phyloP scores from a whole-genome alignment of 1,140 invertebrate genomes.

The Eumaeus atala region DNA sequence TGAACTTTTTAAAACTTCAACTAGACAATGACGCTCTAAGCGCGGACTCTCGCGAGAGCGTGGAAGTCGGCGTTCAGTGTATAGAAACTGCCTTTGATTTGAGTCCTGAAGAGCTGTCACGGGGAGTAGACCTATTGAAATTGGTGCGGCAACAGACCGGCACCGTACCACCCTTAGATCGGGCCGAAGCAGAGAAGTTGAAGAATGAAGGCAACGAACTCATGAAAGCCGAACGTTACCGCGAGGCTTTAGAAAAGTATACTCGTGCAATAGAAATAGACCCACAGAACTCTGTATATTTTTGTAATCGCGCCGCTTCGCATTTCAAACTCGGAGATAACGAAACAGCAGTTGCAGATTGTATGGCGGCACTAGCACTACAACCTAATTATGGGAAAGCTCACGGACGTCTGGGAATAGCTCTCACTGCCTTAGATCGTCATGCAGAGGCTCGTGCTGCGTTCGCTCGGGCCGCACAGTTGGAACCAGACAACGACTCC shows the following conservation, averaged over 20 bases:
- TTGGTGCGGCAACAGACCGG: slow-evolving; percentile 46
- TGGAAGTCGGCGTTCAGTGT: slow-evolving; percentile 88
- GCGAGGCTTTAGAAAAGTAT: slow-evolving; percentile 88
- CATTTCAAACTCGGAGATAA: slow-evolving; percentile 90
- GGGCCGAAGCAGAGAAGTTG: slow-evolving; percentile 80
- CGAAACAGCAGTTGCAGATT: slow-evolving; percentile 89
- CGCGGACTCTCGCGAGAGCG: slow-evolving; percentile 83
- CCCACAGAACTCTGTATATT: slow-evolving; percentile 92
- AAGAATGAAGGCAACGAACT: slow-evolving; percentile 91
- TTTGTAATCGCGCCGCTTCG: slow-evolving; percentile 95
- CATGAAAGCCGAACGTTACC: slow-evolving; percentile 87
- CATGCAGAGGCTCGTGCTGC: slow-evolving; percentile 88
- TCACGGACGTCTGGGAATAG: slow-evolving; percentile 93
- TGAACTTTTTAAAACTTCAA: slow-evolving; percentile 63
- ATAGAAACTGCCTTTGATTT: slow-evolving; percentile 87
- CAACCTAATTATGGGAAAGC: slow-evolving; percentile 95
- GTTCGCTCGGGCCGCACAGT: slow-evolving; percentile 90
- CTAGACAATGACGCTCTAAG: slow-evolving; percentile 53
- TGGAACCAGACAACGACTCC: slow-evolving; percentile 94
- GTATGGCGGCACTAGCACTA: slow-evolving; percentile 88
- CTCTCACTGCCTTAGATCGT: slow-evolving; percentile 87
- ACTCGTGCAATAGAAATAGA: slow-evolving; percentile 90
- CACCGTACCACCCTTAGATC: slow-evolving; percentile 20
- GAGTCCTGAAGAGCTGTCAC: slow-evolving; percentile 67
- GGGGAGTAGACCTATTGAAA: slow-evolving; percentile 67